Evolutionary conservation across 2,797 vertebrate genomes (phyloP), one percentile per base, ranked within the genome.

Genomic region (Zenarchopterus dispar): DNA sequence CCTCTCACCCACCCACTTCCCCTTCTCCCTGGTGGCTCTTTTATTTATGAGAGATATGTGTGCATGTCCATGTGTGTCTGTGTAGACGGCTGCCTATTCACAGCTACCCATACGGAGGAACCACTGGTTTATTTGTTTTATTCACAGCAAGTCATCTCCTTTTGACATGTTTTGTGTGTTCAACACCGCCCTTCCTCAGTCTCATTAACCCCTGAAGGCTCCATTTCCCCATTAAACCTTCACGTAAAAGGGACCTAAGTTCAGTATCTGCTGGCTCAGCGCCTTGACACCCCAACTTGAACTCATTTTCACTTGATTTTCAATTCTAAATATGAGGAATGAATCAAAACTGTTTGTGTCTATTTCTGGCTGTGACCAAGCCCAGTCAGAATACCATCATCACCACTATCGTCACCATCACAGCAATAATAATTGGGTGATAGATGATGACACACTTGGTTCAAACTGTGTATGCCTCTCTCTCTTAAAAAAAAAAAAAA

Each of bases 271-370:
- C 64, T 62, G 48, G 50, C 55, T 71, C 69, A 75, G 67, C 80
- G 67, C 47, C 51, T 58, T 13, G 1, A 42, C 59, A 67, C 62
- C 74, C 75, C 55, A 74, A 61, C 64, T 78, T 50, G 85, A 85
- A 89, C 68, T 89, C 77, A 88, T 82, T 85, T 84, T 83, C 64
- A 80, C 78, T 70, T 6, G 67, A 84, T 88, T 74, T 56, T 22
- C n/a, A 42, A 45, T 85, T 75, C 53, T 43, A n/a, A 77, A 81
- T 67, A 78, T 62, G 56, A 88, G 71, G 81, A 82, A 79, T 53
- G 53, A 66, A 65, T 84, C 58, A 66, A 81, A 86, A 85, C 73
- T 62, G 55, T 70, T 61, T 64, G 59, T 21, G 53, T 24, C 83
- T 87, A 89, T 89, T 89, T 92, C 57, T 84, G 69, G 78, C 67